Percentiles rank a stretch among this genome's conserved stretches.
Conservation (phyloP, 2,888 invertebrate species). For the Amblyteles armatorius region DNA sequence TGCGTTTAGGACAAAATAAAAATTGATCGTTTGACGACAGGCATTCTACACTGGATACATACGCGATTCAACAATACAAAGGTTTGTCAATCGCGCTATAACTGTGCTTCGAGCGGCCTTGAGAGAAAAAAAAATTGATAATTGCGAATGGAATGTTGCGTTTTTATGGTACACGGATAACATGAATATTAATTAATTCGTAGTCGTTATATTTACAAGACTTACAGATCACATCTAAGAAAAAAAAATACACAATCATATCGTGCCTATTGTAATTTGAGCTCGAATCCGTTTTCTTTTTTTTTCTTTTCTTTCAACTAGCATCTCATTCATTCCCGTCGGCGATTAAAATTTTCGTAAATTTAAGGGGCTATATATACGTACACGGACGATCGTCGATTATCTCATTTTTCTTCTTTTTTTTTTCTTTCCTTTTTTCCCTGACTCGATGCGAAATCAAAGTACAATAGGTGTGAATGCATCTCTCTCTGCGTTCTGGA, state of each 20-base stretch:
- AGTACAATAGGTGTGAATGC: slow-evolving; percentile 73
- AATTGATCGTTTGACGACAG: slow-evolving; percentile 15
- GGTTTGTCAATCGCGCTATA: slow-evolving; percentile 70
- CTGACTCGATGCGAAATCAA: slow-evolving; percentile 68
- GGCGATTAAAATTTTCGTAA: slow-evolving; percentile 39
- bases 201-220: slow-evolving; percentile 83
- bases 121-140: slow-evolving; percentile 56
- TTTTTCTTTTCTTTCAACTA: slow-evolving; percentile 1
- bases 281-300: slow-evolving; percentile 40
- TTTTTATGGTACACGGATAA: slow-evolving; percentile 82
- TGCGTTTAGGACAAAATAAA: not conserved
- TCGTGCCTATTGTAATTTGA: slow-evolving; percentile 75
- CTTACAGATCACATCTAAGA: slow-evolving; percentile 82
- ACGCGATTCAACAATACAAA: slow-evolving; percentile 18
- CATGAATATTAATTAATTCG: slow-evolving; percentile 77
- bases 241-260: slow-evolving; percentile 78
- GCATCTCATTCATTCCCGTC: slow-evolving; percentile 42
- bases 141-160: slow-evolving; percentile 81
- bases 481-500: slow-evolving; percentile 64
- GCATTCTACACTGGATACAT: slow-evolving; percentile 3
- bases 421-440: slow-evolving; percentile 10
- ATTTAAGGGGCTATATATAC: slow-evolving; percentile 10
- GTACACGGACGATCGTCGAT: slow-evolving; percentile 34
- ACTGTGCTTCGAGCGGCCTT: slow-evolving; percentile 75
- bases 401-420: slow-evolving; percentile 37